phyloP scores from a whole-genome alignment of 2,888 invertebrate species.

The Antheraea assamensis region DNA sequence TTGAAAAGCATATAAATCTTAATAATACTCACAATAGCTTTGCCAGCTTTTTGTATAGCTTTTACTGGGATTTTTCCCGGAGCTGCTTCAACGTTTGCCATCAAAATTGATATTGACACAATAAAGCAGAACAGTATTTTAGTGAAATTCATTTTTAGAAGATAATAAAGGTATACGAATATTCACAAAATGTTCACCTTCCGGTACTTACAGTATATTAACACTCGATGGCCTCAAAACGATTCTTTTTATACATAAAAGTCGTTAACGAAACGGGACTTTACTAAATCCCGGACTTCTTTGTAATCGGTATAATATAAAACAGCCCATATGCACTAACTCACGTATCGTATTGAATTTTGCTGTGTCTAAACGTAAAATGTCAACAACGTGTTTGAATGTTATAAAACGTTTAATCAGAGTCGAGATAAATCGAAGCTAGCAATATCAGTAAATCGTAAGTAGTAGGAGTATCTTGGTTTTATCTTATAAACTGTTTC shows the following conservation, averaged over 20 bases:
- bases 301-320: constrained; percentile 13
- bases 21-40: constrained; percentile 37
- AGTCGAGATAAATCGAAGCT: not conserved
- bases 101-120: constrained; percentile 19
- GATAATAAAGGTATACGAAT: not conserved
- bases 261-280: constrained; percentile 33
- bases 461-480: no score
- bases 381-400: not conserved
- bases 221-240: constrained; percentile 2
- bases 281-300: constrained; percentile 29
- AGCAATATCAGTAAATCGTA: not conserved
- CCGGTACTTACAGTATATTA: constrained; percentile 4
- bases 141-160: constrained; percentile 36
- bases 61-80: constrained; percentile 23
- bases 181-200: constrained; percentile 13
- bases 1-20: not conserved
- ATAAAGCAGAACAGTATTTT: constrained; percentile 26
- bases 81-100: constrained; percentile 17
- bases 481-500: no score
- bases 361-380: not conserved
- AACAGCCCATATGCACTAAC: constrained; percentile 6
- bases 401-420: not conserved
- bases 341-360: not conserved
- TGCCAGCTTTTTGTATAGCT: constrained; percentile 41
- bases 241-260: constrained; percentile 31